A percentile compares a stretch with the other conserved stretches of the same genome.
These are phyloP conservation scores for Pachymerium ferrugineum DNA, from an alignment of 2,888 invertebrate genomes.

Conservation along the genomic window DNA sequence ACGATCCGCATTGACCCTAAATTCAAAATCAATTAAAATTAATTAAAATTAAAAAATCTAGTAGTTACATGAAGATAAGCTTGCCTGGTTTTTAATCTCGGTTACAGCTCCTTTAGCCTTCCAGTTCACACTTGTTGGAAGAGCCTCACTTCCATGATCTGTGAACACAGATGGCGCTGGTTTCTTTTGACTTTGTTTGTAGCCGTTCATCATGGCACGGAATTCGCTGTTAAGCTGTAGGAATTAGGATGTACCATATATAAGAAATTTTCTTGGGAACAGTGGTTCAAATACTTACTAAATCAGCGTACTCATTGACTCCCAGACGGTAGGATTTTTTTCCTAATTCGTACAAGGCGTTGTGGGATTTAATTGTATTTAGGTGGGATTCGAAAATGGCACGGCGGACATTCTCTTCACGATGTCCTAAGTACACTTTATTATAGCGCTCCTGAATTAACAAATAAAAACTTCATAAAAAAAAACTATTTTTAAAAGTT, in stretches of 20 bases:
- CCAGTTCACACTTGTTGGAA: conserved; percentile 42
- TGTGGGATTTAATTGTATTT: conserved; percentile 14
- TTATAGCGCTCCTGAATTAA: conserved; percentile 27
- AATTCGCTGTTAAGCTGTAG: conserved; percentile 26
- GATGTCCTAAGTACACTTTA: neutral
- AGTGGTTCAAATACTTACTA: conserved; percentile 25
- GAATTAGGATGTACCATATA: no score
- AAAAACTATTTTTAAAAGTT: no score
- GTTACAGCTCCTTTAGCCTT: conserved; percentile 43
- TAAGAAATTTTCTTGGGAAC: neutral
- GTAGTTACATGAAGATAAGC: no score
- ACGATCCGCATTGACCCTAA: conserved; percentile 47
- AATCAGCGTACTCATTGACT: conserved; percentile 33
- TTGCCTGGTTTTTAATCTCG: conserved; percentile 41
- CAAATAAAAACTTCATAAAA: neutral
- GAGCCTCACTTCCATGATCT: neutral
- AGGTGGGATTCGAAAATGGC: conserved; percentile 23
- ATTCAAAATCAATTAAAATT: neutral
- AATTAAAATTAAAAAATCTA: no score
- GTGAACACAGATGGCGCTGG: neutral
- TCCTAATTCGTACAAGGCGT: neutral
- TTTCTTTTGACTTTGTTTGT: neutral
- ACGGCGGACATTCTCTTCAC: conserved; percentile 11
- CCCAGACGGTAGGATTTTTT: conserved; percentile 15
- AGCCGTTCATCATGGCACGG: neutral